Evolutionary conservation across 2,888 invertebrate species (phyloP), one percentile per base, ranked within the genome.

Genomic region (Trichopoda pennipes): DNA sequence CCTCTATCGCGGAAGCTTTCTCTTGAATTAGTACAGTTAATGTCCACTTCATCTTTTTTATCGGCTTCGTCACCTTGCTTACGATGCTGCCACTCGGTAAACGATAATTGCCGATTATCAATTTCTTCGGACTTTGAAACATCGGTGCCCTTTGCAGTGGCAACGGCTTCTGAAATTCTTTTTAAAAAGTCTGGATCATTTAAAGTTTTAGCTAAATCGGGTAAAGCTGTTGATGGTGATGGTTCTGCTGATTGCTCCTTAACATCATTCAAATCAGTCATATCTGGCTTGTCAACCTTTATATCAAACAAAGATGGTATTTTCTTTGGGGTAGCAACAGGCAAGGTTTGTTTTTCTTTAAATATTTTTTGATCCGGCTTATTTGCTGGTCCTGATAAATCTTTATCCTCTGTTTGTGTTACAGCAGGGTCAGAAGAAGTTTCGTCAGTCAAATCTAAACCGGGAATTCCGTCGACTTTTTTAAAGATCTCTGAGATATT

Each of bases 401-500:
- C 44, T 38, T 51, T n/a, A n/a, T 49, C 28, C 19, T 42, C 61
- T 17, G 68, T 44, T 14, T 10, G 16, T 3, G 53, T 38, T 16
- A 64, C 49, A 10, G 68, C 44, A 14, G 17, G 23, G 28, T 6
- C 23, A 8, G 78, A 35, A 12, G 53, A 81, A 53, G 91, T 90
- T 55, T 92, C 92, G 79, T 85, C 87, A 6, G 94, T 94, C 80
- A 95, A 92, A 92, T 95, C 95, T 76, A 95, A 92, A 0, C 95
- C 95, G 12, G 95, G 95, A 87, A 95, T 95, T 53, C 93, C 94
- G 51, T 86, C 89, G 14, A 77, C 85, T 78, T 88, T 87, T 70
- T 88, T 88, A 64, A 91, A 89, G 6, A 91, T 86, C 51, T 87
- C 88, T 14, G 86, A 85, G 78, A 89, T 87, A 8, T 68, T 75